Evolutionary conservation across 2,888 invertebrate genomes (phyloP), one percentile per base, ranked within the genome.

Genomic region (Trichacis sp.): DNA sequence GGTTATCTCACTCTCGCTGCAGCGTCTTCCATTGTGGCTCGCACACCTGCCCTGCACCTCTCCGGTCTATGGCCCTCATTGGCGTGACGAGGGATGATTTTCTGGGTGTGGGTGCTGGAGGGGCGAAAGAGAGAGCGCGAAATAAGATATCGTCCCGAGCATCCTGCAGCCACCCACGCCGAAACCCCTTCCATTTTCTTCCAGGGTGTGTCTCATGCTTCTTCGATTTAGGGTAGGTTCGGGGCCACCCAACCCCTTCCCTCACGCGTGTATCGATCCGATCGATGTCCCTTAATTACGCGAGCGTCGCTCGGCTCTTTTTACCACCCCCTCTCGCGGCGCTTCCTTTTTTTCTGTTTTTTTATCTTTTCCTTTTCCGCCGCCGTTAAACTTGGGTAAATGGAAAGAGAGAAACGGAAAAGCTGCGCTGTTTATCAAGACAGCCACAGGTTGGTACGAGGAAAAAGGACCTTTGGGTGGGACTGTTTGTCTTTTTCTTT

Each of bases 251-350:
- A 59, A 61, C 58, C 30, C 55, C 65, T 48, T 52, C 58, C 61
- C 52, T 61, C 46, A 54, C 60, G 51, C 57, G 64, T 69, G 64
- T 68, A 73, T 65, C 68, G 60, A 77, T 64, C 76, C 79, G 79
- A 80, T 81, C 80, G 77, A 80, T 80, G 77, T 74, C 72, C 77
- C 78, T 80, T 80, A 80, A 80, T 80, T 81, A 80, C 79, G 74
- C 75, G 71, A 75, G 73, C 72, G 73, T 69, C 71, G 71, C 61
- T 64, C 48, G 50, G 12, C 66, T 60, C 54, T 62, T 61, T 47
- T 50, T 46, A 53, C 33, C 40, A 24, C 15, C 24, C 24, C 45
- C 30, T 45, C 45, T 18, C 19, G n/a, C n/a, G 20, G 36, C 47
- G 46, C 36, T 17, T 29, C 45, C 40, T n/a, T 33, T 47, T 43